phyloP scores from a whole-genome alignment of 92 coral and sea anemone genomes.

The Micromussa lordhowensis region DNA sequence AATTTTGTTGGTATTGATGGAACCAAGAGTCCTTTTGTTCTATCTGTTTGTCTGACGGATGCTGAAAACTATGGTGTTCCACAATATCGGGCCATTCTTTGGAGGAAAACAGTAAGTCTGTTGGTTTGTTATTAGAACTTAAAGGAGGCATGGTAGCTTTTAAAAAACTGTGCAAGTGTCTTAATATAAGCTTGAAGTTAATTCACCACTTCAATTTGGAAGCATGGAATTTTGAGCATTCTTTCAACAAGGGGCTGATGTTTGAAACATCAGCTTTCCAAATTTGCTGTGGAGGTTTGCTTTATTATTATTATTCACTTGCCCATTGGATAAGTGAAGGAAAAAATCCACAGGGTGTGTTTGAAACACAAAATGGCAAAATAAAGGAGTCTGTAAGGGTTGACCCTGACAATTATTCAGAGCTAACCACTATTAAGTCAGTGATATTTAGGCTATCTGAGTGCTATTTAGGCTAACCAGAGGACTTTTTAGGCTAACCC shows the following conservation, averaged over 20 bases:
- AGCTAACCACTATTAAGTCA: too few species aligned
- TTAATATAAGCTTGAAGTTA: neutral
- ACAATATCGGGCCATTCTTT: conserved; percentile 92
- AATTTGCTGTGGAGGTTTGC: neutral
- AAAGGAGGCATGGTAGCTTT: too few species aligned
- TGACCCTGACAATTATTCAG: too few species aligned
- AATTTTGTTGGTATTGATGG: conserved; percentile 93
- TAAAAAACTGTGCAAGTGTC: neutral
- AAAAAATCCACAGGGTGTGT: too few species aligned
- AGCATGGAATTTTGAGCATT: neutral
- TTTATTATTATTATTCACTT: too few species aligned
- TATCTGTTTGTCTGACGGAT: conserved; percentile 95
- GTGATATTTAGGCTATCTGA: too few species aligned
- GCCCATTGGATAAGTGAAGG: too few species aligned
- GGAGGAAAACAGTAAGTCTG: conserved; percentile 87
- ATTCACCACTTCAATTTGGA: neutral
- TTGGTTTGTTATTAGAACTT: neutral
- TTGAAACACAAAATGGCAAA: too few species aligned
- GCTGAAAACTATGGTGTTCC: conserved; percentile 96
- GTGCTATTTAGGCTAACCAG: too few species aligned
- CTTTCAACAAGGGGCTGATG: neutral
- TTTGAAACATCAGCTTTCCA: neutral
- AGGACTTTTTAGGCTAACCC: too few species aligned
- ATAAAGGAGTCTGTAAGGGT: too few species aligned
- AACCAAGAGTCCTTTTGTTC: conserved; percentile 81